phyloP scores from a whole-genome alignment of 2,888 invertebrate genomes.

The Augiades crinisus region DNA sequence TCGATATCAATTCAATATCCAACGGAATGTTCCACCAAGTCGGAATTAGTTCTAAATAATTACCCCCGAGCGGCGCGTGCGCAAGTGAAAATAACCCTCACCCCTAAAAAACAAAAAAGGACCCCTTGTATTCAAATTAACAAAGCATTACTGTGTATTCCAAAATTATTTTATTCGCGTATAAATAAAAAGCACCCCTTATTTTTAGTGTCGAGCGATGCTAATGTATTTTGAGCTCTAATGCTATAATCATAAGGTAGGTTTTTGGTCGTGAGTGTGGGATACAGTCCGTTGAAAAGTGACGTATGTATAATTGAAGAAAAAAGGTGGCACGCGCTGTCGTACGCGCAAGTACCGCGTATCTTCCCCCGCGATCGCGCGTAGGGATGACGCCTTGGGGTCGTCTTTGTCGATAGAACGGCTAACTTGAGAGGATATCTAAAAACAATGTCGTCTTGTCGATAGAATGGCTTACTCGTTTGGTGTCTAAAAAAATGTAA shows the following conservation, averaged over 20 bases:
- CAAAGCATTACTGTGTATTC: conserved; percentile 76
- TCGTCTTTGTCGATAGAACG: conserved; percentile 9
- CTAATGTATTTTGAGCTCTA: conserved; percentile 31
- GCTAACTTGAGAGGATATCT: too few relatives aligned
- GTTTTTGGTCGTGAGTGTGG: conserved; percentile 18
- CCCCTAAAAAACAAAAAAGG: conserved; percentile 49
- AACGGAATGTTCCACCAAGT: conserved; percentile 28
- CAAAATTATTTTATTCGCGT: conserved; percentile 64
- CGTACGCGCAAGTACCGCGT: conserved; percentile 62
- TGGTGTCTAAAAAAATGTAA: too few relatives aligned
- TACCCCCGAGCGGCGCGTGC: conserved; percentile 75
- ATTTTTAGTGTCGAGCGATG: conserved; percentile 30
- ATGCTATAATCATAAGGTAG: not conserved
- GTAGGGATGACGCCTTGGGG: conserved; percentile 17
- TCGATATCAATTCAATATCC: conserved; percentile 17
- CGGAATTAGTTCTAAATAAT: conserved; percentile 78
- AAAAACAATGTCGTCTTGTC: too few relatives aligned
- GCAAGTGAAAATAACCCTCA: conserved; percentile 56
- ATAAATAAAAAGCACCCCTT: conserved; percentile 44
- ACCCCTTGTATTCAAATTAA: conserved; percentile 76
- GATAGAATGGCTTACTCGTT: too few relatives aligned
- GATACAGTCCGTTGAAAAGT: conserved; percentile 47
- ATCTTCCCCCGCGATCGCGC: conserved; percentile 70
- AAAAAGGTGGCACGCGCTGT: conserved; percentile 78
- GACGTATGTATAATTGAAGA: conserved; percentile 66